Conservation (phyloP, 2,113 vertebrate species). For the Rynchops niger region DNA sequence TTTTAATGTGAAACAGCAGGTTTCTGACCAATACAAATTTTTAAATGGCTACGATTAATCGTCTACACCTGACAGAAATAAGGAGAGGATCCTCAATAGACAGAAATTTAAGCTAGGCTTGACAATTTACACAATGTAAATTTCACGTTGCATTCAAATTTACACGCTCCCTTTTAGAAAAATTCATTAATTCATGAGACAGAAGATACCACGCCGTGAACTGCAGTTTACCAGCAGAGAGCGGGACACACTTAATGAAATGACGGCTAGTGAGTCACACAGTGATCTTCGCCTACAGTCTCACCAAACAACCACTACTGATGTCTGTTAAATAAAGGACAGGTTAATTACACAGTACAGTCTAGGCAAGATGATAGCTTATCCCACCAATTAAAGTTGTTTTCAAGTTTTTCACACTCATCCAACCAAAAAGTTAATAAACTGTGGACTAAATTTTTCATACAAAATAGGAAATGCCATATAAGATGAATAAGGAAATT, state of each 20-base stretch:
- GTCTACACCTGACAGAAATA: neutral
- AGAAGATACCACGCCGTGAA: neutral
- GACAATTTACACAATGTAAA: neutral
- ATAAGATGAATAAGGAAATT: neutral
- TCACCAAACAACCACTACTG: neutral
- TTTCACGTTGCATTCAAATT: neutral
- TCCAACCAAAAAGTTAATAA: neutral
- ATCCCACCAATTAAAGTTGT: neutral
- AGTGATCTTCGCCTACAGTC: neutral
- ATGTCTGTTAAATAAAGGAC: neutral
- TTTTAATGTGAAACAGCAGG: neutral
- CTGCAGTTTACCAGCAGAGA: neutral
- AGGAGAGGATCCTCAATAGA: neutral
- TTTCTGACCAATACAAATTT: neutral
- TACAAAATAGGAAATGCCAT: neutral
- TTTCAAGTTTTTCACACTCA: neutral
- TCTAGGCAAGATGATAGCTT: neutral
- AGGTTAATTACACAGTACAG: neutral
- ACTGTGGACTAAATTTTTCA: neutral
- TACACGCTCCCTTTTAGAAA: neutral
- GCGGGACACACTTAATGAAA: fast-evolving
- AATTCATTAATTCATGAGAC: neutral
- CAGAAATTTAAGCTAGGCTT: neutral
- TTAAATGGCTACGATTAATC: neutral
- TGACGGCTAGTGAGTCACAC: neutral